phyloP scores from a whole-genome alignment of 2,113 vertebrate species.

The Marmota flaviventris region DNA sequence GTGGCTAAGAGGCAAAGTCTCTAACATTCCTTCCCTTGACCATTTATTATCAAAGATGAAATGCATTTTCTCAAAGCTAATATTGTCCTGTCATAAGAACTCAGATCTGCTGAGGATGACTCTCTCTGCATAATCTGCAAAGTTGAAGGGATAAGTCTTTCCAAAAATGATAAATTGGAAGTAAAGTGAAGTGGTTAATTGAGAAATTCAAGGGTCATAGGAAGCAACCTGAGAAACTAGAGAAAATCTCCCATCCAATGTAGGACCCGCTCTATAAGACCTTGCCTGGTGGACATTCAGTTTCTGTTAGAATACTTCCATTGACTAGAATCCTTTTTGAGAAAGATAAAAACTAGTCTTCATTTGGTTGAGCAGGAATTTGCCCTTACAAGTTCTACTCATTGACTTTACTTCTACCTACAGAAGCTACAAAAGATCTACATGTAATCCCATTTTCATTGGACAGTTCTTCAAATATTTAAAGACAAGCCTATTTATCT shows the following conservation, averaged over 20 bases:
- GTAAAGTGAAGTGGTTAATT: not conserved
- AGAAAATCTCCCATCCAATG: not conserved
- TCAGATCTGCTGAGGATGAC: not conserved
- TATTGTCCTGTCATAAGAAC: not conserved
- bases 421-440: not conserved
- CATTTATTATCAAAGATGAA: not conserved
- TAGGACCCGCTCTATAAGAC: not conserved
- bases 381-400: not conserved
- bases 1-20: not conserved
- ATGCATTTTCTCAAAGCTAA: conserved; percentile 29
- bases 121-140: not conserved
- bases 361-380: not conserved
- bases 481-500: not conserved
- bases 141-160: not conserved
- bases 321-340: not conserved
- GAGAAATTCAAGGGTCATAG: not conserved
- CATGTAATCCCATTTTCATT: not conserved
- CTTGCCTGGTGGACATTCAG: not conserved
- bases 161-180: conserved; percentile 8
- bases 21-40: not conserved
- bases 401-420: not conserved
- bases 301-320: conserved; percentile 27
- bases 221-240: conserved; percentile 19
- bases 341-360: not conserved
- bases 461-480: conserved; percentile 38